These are phyloP conservation scores for Leistus spinibarbis DNA, from an alignment of 2,888 invertebrate genomes.

Conservation along the genomic window DNA sequence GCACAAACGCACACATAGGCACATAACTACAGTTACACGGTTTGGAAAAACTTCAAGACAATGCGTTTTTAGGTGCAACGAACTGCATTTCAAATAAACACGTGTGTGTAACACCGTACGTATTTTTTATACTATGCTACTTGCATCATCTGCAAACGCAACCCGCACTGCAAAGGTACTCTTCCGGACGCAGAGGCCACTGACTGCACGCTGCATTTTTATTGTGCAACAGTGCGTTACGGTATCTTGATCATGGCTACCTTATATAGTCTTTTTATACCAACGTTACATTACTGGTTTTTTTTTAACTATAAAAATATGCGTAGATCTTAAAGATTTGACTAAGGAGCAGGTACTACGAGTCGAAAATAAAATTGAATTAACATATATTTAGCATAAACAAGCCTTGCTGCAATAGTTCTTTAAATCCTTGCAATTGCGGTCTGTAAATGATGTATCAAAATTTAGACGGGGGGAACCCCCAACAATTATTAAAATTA, in stretches of 20 bases:
- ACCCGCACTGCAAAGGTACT: background rate
- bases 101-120: background rate
- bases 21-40: background rate
- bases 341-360: no score
- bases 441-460: no score
- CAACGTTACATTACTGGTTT: no score
- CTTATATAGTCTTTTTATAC: background rate
- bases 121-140: background rate
- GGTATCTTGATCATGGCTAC: background rate
- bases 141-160: background rate
- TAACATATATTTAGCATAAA: no score
- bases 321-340: no score
- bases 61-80: constrained; percentile 27
- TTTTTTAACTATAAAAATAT: no score
- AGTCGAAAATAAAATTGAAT: no score
- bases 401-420: no score
- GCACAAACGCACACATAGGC: background rate
- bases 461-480: no score
- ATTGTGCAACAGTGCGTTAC: constrained; percentile 26
- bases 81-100: constrained; percentile 15
- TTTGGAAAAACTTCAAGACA: background rate
- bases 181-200: background rate
- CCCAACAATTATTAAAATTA: no score
- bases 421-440: no score
- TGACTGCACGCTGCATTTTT: background rate